Evolutionary conservation across 1,140 invertebrate species (phyloP), one percentile per base, ranked within the genome.

Genomic region (Acromyrmex charruanus): DNA sequence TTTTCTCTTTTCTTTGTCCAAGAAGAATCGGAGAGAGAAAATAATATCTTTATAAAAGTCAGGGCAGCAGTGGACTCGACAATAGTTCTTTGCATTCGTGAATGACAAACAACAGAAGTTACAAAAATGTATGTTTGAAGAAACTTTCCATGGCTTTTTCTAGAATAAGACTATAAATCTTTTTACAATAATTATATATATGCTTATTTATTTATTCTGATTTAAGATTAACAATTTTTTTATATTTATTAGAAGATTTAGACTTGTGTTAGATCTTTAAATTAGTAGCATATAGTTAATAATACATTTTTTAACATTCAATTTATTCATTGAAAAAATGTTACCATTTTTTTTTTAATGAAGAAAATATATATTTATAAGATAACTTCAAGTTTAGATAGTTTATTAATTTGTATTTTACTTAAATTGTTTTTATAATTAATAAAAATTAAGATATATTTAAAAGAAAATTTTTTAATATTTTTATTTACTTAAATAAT

Each of bases 31-130:
- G 18, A 49, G 31, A 53, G 9, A 39, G 25, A n/a, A 66, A 72
- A 74, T 69, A 81, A 81, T 82, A 82, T 74, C 21, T 82, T 44
- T 44, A 44, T 82, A 74, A 74, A 82, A 74, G 68, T 82, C 80
- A 16, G 39, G 21, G 28, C 35, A 25, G 39, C 39, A 49, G 25
- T 59, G 51, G 16, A 44, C 35, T 59, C 25, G 53, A 59, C 53
- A 35, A 72, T 39, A 31, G 53, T 74, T 74, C 10, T 59, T 72
- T 81, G 21, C 58, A 59, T 72, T 21, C 16, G 25, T 61, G 53
- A 44, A 5, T 28, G 18, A 31, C 3, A 59, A 72, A 59, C 2
- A 14, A 28, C 28, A 28, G 18, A 61, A 82, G 31, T 18, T 28
- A 18, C 21, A 59, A 59, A 49, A 39, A 72, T 21, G 35, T 21